These are phyloP conservation scores for Epistrophe grossulariae DNA, from an alignment of 2,888 invertebrate genomes.

Conservation along the genomic window DNA sequence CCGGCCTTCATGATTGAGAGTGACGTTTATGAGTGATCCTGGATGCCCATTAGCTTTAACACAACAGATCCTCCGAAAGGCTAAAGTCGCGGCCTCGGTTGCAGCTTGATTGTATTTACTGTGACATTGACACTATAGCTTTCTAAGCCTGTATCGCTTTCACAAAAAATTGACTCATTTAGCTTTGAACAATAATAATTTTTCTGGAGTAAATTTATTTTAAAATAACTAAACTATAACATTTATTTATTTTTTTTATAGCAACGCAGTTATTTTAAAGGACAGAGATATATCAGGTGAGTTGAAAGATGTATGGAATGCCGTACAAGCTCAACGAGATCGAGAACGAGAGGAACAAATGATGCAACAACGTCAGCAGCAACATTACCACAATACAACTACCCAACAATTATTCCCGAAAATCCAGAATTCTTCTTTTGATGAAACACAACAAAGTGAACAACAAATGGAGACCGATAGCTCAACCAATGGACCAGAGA, in stretches of 20 bases:
- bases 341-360: constrained; percentile 83
- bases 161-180: too few species aligned
- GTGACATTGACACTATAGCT: too few species aligned
- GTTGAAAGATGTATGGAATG: constrained; percentile 90
- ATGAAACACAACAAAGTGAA: constrained; percentile 53
- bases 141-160: too few species aligned
- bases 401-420: constrained; percentile 82
- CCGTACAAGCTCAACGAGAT: constrained; percentile 86
- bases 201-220: too few species aligned
- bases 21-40: too few species aligned
- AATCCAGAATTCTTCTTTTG: constrained; percentile 63
- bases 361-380: constrained; percentile 82
- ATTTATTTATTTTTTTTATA: constrained; percentile 63
- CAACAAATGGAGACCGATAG: constrained; percentile 11
- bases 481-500: constrained; percentile 38
- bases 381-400: constrained; percentile 81
- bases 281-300: constrained; percentile 90
- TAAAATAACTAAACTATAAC: too few species aligned
- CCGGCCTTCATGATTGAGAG: too few species aligned
- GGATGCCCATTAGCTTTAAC: too few species aligned
- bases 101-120: too few species aligned
- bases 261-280: constrained; percentile 86
- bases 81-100: too few species aligned
- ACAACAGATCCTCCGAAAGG: too few species aligned
- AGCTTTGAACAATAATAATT: too few species aligned